Evolutionary conservation across 2,797 vertebrate species (phyloP).

Genomic region (Morelia viridis): DNA sequence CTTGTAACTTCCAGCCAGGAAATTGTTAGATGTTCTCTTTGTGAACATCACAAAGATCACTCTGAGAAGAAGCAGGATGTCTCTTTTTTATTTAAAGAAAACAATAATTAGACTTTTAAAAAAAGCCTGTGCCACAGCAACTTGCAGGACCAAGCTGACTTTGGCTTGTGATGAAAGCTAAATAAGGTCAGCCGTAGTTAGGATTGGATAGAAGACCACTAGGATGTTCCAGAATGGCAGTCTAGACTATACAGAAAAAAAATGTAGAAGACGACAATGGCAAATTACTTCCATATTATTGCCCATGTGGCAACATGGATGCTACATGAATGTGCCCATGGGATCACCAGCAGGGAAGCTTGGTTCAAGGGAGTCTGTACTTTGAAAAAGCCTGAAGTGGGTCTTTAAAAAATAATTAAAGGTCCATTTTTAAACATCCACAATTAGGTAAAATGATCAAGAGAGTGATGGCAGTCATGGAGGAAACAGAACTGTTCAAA

Average conservation of each 20-base stretch:
- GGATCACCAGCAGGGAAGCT: background rate
- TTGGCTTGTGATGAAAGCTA: background rate
- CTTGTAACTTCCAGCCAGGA: background rate
- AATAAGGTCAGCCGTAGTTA: background rate
- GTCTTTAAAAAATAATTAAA: background rate
- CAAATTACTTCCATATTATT: background rate
- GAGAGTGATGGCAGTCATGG: background rate
- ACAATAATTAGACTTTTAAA: background rate
- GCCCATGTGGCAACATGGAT: background rate
- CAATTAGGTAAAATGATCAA: background rate
- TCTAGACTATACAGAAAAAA: background rate
- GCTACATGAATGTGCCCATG: background rate
- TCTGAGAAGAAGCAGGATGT: background rate
- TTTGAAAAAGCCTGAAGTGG: background rate
- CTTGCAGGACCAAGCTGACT: background rate
- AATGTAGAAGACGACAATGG: background rate
- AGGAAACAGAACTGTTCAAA: background rate
- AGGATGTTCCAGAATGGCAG: background rate
- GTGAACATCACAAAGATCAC: background rate
- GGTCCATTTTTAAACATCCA: background rate
- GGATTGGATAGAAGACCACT: background rate
- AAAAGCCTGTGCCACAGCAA: background rate
- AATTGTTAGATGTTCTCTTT: background rate
- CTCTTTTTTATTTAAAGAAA: background rate
- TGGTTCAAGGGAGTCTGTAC: background rate